Evolutionary conservation across 1,140 invertebrate species (phyloP).

Genomic region (Wiebesia pumilae): DNA sequence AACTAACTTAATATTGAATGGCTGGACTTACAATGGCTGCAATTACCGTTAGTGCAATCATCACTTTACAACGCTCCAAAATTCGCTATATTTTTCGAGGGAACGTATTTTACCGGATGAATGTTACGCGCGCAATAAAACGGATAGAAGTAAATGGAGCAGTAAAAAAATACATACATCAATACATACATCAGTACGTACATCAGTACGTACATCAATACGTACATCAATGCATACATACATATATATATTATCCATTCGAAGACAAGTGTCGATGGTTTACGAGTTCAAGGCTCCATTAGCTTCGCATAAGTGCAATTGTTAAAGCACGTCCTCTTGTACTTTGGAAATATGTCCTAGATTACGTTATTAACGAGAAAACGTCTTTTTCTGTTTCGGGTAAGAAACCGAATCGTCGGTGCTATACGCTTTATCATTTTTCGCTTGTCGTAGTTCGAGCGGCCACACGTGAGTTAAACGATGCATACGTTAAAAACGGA

Average conservation of each 20-base stretch:
- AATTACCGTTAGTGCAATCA: not conserved
- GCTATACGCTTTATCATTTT: not conserved
- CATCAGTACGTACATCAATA: too few relatives aligned
- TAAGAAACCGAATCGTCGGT: constrained; percentile 16
- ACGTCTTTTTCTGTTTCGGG: constrained; percentile 40
- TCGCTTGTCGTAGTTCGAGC: constrained; percentile 36
- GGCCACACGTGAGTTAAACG: constrained; percentile 23
- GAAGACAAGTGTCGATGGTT: not conserved
- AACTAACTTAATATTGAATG: not conserved
- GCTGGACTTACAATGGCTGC: not conserved
- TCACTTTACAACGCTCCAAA: not conserved
- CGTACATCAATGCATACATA: too few relatives aligned
- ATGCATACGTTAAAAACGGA: constrained; percentile 9
- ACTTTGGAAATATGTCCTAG: not conserved
- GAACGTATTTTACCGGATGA: not conserved
- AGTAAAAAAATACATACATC: too few relatives aligned
- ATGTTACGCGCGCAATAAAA: not conserved
- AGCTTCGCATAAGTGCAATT: not conserved
- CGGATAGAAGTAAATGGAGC: not conserved
- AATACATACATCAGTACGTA: too few relatives aligned
- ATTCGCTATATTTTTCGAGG: not conserved
- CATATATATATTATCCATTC: not conserved
- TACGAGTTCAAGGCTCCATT: not conserved
- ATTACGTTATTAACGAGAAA: constrained; percentile 14
- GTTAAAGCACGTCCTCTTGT: not conserved